Base-by-base conservation (phyloP, 2,797 vertebrate genomes). In the Betta splendens region DNA sequence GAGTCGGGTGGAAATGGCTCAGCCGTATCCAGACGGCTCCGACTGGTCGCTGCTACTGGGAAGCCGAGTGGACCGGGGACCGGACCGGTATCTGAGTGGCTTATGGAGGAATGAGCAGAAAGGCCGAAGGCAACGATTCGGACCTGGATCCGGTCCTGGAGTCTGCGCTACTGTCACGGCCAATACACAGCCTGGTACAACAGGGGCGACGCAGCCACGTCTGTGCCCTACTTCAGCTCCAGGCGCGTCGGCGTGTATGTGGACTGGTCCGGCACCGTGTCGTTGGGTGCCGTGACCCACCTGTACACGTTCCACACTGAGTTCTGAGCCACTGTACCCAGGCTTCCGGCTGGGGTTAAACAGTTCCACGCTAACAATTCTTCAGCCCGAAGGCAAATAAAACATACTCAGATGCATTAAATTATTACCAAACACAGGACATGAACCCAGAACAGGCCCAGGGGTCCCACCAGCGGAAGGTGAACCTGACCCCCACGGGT, bases 61-160 rank as follows among this genome's bases (percentile, higher is more conserved):
- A 73, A 10, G 54, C 15, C 7, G 66, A 74, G 37, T 78, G 75
- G 70, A 64, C 42, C 1, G 59, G 54, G 2, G 52, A 74, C 0
- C 7, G 54, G 16, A 52, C 44, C 1, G 38, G 59, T 0, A 12
- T 50, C 11, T 75, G 37, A 22, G 63, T 64, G 16, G 43, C 75
- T n/a, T 75, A 71, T 15, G 45, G 43, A 22, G 55, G 55, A 42
- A 64, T 74, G 20, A 44, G 23, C 18, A 61, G 67, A 36, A 66
- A 78, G 38, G 45, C 39, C 5, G 33, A 40, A 9, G 54, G 63
- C 1, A 67, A 71, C 0, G 42, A 61, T 1, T 8, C 10, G 7
- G 50, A 64, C 6, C 12, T 79, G 66, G 75, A 25, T 64, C 13
- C 20, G 67, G 23, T 78, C 75, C 12, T 78, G 75, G 71, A 58